A percentile compares a stretch with the other conserved stretches of the same genome.
Conservation (phyloP, 2,113 vertebrate species). For the Loxodonta africana region DNA sequence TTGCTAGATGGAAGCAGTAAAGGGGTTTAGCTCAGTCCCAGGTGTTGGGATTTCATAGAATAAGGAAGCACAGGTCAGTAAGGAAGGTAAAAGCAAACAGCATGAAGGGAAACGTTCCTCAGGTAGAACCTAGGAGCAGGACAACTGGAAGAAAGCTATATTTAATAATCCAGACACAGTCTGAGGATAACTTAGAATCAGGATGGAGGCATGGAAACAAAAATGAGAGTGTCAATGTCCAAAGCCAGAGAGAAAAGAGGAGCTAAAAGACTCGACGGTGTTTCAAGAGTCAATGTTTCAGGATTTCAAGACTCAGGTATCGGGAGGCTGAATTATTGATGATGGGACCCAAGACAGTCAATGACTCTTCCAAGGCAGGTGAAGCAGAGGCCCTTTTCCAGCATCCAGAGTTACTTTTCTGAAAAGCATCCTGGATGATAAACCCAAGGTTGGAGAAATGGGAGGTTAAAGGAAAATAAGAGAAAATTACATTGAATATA, state of each 20-base stretch:
- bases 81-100: conserved; percentile 23
- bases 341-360: not conserved
- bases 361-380: not conserved
- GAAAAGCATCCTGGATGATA: conserved; percentile 7
- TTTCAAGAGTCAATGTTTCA: not conserved
- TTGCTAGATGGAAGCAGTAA: not conserved
- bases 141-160: not conserved
- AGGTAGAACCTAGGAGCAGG: not conserved
- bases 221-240: not conserved
- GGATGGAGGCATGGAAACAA: not conserved
- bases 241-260: conserved; percentile 36
- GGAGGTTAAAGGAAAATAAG: conserved; percentile 13
- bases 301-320: not conserved
- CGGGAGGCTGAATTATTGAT: not conserved
- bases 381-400: not conserved
- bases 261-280: not conserved
- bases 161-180: conserved; percentile 11
- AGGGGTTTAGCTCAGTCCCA: not conserved
- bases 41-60: not conserved
- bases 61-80: not conserved
- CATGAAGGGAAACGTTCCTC: conserved; percentile 11
- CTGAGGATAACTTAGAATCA: conserved; percentile 44
- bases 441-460: not conserved
- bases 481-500: not conserved
- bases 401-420: not conserved